Evolutionary conservation across 1,140 invertebrate species (phyloP).

Genomic region (Cephus cinctus): DNA sequence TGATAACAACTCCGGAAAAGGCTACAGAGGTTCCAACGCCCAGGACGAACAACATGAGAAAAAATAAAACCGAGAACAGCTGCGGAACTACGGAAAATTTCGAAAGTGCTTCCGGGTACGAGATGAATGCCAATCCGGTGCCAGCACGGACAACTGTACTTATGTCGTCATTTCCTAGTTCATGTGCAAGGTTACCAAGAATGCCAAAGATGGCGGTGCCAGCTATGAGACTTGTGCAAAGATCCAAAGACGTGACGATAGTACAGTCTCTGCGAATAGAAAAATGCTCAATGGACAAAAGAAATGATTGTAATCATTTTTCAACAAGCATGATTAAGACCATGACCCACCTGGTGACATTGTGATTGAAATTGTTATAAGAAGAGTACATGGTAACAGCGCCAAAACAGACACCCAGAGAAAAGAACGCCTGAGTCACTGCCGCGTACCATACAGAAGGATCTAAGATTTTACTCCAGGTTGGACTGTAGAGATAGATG

Average conservation of each 20-base stretch:
- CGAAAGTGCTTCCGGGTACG: constrained; percentile 67
- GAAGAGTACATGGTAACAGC: constrained; percentile 79
- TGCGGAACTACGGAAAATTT: constrained; percentile 57
- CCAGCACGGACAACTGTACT: constrained; percentile 56
- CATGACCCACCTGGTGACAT: constrained; percentile 75
- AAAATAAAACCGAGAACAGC: constrained; percentile 82
- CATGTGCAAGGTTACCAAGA: constrained; percentile 70
- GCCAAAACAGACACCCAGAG: constrained; percentile 72
- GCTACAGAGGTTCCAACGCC: constrained; percentile 74
- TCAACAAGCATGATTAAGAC: not conserved
- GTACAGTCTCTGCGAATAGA: constrained; percentile 59
- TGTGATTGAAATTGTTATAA: constrained; percentile 79
- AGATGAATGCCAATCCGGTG: constrained; percentile 62
- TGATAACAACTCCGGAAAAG: constrained; percentile 66
- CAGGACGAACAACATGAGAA: constrained; percentile 80
- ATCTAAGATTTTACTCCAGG: constrained; percentile 63
- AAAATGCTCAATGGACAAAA: too few relatives aligned
- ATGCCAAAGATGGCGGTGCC: constrained; percentile 85
- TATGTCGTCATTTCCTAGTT: constrained; percentile 59
- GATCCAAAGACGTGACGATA: constrained; percentile 72
- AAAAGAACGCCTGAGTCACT: constrained; percentile 74
- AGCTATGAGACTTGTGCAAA: constrained; percentile 76
- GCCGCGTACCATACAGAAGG: constrained; percentile 74
- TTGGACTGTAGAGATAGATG: constrained; percentile 64
- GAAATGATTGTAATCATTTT: too few relatives aligned